Base-by-base conservation (phyloP, 2,113 vertebrate genomes). In the Tupaia chinensis region DNA sequence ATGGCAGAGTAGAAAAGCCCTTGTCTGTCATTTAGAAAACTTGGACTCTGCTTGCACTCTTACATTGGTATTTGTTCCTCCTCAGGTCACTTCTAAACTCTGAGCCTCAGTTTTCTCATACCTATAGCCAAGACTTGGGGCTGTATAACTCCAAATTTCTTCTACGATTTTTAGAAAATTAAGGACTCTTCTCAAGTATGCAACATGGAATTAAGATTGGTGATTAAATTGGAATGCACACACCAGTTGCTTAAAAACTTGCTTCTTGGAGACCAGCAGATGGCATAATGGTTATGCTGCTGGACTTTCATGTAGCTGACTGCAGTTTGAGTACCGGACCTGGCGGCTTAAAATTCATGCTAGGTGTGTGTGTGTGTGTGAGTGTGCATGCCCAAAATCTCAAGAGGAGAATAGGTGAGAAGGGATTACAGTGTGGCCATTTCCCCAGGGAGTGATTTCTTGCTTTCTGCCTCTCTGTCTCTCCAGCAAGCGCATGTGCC, bases 171-270 rank as follows among this genome's bases (percentile, higher is more conserved):
- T 79, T 74, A 29, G 23, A 91, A 90, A 87, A 69, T 60, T 65
- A 92, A 95, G 68, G 9, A 22, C 19, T 88, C 58, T 96, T 96
- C 29, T 87, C 58, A 94, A 56, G 54, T 85, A 60, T 78, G 56
- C 29, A 78, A 82, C 78, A 81, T 87, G 27, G 34, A 95, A 54
- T 95, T 25, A 73, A 85, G 20, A 87, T 73, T 84, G 53, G 12
- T 73, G 13, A 68, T 90, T 94, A 85, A 72, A n/a, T 68, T 95
- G 32, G 7, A 93, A 78, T 79, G 87, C 27, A 88, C 53, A 63
- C 25, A 87, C 7, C 61, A 61, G 60, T 87, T 92, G 20, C 87
- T 83, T 29, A 95, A 77, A 84, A 84, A 53, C 68, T 61, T 56
- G 44, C 84, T 88, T 65, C 58, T 44, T 44, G 44, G 44, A 44